These are phyloP conservation scores for Astur gentilis DNA, from an alignment of 2,113 vertebrate species.

Conservation along the genomic window DNA sequence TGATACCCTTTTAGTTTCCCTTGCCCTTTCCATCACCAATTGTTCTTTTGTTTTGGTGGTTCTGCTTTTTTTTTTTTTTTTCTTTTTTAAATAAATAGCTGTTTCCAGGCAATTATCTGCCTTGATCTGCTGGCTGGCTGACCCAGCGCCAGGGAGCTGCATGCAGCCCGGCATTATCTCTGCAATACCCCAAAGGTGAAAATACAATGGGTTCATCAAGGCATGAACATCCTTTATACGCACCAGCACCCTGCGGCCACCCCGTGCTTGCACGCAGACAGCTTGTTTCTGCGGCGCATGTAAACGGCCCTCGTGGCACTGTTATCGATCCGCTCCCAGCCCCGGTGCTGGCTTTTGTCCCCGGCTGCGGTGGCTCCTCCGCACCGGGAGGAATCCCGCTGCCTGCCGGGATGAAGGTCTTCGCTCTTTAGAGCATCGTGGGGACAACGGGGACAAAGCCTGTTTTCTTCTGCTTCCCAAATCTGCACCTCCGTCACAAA, in stretches of 20 bases:
- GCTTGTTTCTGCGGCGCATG: not conserved
- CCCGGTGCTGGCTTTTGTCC: not conserved
- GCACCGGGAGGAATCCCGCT: fast-evolving
- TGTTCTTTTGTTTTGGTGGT: not conserved
- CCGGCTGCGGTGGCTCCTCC: fast-evolving
- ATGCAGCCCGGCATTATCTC: not conserved
- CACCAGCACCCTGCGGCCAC: not conserved
- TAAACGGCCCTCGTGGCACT: not conserved
- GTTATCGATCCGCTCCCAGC: not conserved
- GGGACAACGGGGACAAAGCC: not conserved
- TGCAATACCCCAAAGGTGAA: not conserved
- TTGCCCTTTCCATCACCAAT: not conserved
- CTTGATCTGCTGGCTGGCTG: not conserved
- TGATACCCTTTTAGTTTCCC: not conserved
- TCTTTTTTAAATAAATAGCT: not conserved
- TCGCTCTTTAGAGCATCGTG: not conserved
- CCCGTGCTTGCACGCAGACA: fast-evolving
- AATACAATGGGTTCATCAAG: not conserved
- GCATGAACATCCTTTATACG: not conserved
- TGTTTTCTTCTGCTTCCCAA: not conserved
- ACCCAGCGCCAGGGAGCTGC: not conserved
- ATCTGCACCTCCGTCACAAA: not conserved
- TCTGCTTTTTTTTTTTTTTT: not conserved
- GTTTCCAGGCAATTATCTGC: not conserved
- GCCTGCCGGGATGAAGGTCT: not conserved